A percentile compares a stretch with the other conserved stretches of the same genome.
Evolutionary conservation across 1,140 invertebrate genomes (phyloP).

Genomic region (Diorhabda sublineata): DNA sequence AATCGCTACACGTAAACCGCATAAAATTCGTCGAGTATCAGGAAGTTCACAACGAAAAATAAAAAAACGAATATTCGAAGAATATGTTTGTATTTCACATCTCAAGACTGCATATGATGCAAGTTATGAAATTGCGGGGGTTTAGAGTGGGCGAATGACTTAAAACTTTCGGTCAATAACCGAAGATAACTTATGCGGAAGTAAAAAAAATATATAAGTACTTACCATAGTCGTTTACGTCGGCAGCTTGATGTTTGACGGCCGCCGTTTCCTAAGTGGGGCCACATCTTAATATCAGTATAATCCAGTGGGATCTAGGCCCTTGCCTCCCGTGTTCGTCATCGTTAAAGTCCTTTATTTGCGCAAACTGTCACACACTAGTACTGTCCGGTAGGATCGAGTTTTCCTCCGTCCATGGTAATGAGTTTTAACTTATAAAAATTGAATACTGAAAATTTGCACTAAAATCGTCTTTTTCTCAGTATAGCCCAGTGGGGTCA

Average conservation of each 20-base stretch:
- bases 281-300: slow-evolving; percentile 42
- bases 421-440: slow-evolving; percentile 12
- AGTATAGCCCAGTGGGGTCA: slow-evolving; percentile 42
- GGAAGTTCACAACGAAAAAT: neutral
- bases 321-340: slow-evolving; percentile 39
- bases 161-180: slow-evolving; percentile 26
- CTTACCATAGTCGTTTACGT: slow-evolving; percentile 45
- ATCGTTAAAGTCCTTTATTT: slow-evolving; percentile 19
- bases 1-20: slow-evolving; percentile 12
- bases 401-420: slow-evolving; percentile 43
- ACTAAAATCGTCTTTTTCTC: slow-evolving; percentile 5
- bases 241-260: slow-evolving; percentile 45
- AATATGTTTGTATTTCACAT: neutral
- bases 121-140: slow-evolving; percentile 15
- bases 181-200: slow-evolving; percentile 24
- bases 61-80: neutral
- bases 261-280: slow-evolving; percentile 43
- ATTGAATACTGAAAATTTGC: neutral
- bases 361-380: slow-evolving; percentile 25
- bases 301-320: slow-evolving; percentile 45
- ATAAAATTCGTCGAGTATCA: slow-evolving; percentile 5
- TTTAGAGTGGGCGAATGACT: slow-evolving; percentile 16
- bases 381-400: slow-evolving; percentile 46
- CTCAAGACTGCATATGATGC: neutral
- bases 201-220: slow-evolving; percentile 20